These are phyloP conservation scores for Acropora tenuis DNA, from an alignment of 64 coral and sea anemone genomes.

Conservation along the genomic window DNA sequence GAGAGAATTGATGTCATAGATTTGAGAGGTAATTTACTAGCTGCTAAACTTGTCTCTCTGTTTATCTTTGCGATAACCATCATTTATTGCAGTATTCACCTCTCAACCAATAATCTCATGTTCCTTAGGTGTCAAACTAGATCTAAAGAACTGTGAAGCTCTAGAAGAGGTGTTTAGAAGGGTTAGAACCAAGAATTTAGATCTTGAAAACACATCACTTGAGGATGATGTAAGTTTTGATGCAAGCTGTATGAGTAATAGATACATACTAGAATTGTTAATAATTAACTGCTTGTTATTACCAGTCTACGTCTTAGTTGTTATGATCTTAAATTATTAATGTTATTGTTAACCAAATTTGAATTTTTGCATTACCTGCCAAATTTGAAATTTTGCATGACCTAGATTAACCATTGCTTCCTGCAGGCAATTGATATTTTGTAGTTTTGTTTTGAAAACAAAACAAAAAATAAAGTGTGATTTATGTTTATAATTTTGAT, in stretches of 20 bases:
- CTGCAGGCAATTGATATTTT: too few species aligned
- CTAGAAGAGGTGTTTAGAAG: conserved; percentile 90
- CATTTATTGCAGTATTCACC: neutral
- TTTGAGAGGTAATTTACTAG: conserved; percentile 64
- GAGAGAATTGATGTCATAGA: conserved; percentile 95
- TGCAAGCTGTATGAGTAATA: neutral
- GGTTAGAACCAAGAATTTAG: conserved; percentile 88
- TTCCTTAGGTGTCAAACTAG: conserved; percentile 85
- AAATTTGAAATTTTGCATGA: too few species aligned
- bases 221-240: conserved; percentile 87
- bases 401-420: too few species aligned
- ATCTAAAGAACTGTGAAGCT: conserved; percentile 85
- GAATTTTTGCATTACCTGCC: too few species aligned
- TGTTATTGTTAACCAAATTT: too few species aligned
- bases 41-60: neutral
- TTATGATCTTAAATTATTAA: too few species aligned
- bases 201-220: conserved; percentile 95
- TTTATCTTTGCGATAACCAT: neutral
- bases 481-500: too few species aligned
- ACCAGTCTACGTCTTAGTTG: too few species aligned
- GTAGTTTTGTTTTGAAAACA: too few species aligned
- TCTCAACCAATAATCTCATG: neutral
- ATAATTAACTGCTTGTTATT: too few species aligned
- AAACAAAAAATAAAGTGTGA: too few species aligned
- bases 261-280: too few species aligned